Percentiles rank a stretch among this genome's conserved stretches.
Conservation (phyloP, 2,797 vertebrate genomes). For the Chromobotia macracanthus region DNA sequence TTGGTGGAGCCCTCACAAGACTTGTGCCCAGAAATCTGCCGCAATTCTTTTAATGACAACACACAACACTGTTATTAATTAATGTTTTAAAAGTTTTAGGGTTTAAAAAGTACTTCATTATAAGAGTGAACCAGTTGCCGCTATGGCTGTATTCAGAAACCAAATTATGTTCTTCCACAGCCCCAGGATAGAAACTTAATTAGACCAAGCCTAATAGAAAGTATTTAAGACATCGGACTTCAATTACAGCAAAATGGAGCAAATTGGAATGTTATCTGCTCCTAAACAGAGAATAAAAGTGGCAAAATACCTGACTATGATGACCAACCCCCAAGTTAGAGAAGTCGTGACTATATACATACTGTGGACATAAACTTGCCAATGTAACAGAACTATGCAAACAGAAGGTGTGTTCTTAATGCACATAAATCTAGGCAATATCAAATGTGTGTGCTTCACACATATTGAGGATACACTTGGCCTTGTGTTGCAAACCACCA, state of each 20-base stretch:
- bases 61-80: not conserved
- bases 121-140: not conserved
- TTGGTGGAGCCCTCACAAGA: not conserved
- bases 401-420: not conserved
- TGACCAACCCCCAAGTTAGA: not conserved
- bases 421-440: not conserved
- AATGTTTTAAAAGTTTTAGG: not conserved
- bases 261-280: constrained; percentile 1
- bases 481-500: not conserved
- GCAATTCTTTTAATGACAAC: not conserved
- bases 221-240: not conserved
- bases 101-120: not conserved
- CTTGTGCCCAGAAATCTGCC: no score
- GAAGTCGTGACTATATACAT: not conserved
- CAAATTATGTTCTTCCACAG: not conserved
- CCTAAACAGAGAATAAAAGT: constrained; percentile 3
- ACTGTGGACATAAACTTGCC: not conserved
- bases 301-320: not conserved
- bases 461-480: not conserved
- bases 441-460: not conserved
- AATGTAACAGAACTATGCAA: not conserved
- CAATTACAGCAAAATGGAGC: constrained; percentile 17
- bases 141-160: constrained; percentile 3
- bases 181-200: constrained; percentile 22
- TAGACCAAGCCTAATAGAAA: constrained; percentile 14